Evolutionary conservation across 1,140 invertebrate genomes (phyloP).

Genomic region (Bombus superbus): DNA sequence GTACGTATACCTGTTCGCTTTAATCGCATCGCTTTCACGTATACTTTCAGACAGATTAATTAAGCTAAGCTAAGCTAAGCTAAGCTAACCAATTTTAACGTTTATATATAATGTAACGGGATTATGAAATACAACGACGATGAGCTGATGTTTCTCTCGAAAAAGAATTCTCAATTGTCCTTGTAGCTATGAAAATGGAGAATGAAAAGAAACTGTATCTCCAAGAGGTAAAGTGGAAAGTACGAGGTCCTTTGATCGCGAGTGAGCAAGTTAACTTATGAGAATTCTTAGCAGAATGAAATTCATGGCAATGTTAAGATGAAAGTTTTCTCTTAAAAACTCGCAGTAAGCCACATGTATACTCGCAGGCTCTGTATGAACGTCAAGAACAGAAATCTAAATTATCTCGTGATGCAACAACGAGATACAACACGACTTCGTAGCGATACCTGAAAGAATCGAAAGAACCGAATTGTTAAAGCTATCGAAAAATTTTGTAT

Average conservation of each 20-base stretch:
- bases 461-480: neutral
- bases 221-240: neutral
- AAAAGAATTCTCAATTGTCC: neutral
- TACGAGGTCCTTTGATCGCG: constrained; percentile 4
- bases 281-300: neutral
- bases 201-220: neutral
- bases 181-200: neutral
- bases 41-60: neutral
- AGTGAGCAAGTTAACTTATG: constrained; percentile 1
- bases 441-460: neutral
- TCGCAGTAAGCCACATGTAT: neutral
- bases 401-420: neutral
- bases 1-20: neutral
- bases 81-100: too few relatives aligned
- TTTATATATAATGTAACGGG: too few relatives aligned
- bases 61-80: too few relatives aligned
- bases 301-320: neutral
- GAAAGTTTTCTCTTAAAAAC: constrained; percentile 4
- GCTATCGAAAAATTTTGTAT: too few relatives aligned
- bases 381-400: neutral
- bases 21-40: neutral
- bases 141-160: neutral
- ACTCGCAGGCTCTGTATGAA: neutral
- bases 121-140: neutral
- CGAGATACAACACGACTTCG: neutral